Base-by-base conservation (phyloP, 2,113 vertebrate genomes). In the Sclerurus mexicanus region DNA sequence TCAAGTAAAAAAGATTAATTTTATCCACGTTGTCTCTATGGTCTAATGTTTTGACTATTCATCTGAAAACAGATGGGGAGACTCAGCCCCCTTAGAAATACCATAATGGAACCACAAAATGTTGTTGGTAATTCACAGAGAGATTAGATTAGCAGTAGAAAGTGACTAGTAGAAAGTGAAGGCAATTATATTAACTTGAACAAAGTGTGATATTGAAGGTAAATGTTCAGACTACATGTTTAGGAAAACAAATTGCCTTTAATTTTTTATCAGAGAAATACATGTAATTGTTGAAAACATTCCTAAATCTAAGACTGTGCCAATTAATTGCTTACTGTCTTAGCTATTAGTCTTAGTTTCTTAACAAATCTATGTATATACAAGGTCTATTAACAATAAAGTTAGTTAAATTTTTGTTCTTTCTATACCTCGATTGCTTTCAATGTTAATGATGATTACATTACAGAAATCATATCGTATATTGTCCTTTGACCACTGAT, bases 1-100 rank as follows among this genome's bases (percentile, higher is more conserved):
- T 92, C 40, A 90, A 66, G 42, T 33, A 89, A 72, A 19, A 71
- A 46, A 91, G 84, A 89, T 90, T 92, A 85, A 84, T 86, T 67
- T 18, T 81, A 67, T 39, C 25, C 0, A 0, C 33, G 14, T 49
- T 88, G 42, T 89, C 6, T 4, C 42, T 86, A 5, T 68, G 42
- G 74, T 76, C 49, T 60, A 39, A 56, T 73, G 49, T 79, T 93
- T 89, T 82, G 78, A 60, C 52, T 68, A 6, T 89, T 89, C 58
- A 22, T 82, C 35, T 73, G 53, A 46, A 85, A 93, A 82, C 13
- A 71, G 60, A 63, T 35, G 8, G 20, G 37, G 35, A 94, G 8
- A 72, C 14, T 55, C 52, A 56, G 3, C 4, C 31, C 27, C 13
- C 35, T 78, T 7, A 16, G 16, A 74, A 88, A 58, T 44, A 56